phyloP scores from a whole-genome alignment of 2,888 invertebrate species.

The Gandaritis pyraliata region DNA sequence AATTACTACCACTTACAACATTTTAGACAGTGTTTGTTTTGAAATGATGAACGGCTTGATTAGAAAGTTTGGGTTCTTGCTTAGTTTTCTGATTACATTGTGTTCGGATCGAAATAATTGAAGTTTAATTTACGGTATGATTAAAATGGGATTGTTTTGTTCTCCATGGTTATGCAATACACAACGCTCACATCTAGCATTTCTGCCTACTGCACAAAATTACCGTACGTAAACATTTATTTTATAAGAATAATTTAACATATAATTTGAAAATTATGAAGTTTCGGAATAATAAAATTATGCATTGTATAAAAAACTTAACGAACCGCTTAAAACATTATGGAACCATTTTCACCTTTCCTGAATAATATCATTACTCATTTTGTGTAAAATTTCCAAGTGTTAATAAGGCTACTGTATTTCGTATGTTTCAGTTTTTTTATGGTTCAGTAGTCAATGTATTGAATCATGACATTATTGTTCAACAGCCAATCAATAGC shows the following conservation, averaged over 20 bases:
- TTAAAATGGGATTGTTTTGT: constrained; percentile 12
- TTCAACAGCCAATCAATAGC: constrained; percentile 19
- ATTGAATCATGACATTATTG: constrained; percentile 24
- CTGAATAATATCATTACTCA: not conserved
- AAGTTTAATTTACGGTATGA: constrained; percentile 16
- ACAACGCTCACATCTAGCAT: not conserved
- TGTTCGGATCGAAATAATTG: constrained; percentile 21
- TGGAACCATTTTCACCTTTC: not conserved
- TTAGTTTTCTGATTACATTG: constrained; percentile 17
- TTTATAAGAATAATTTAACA: not conserved
- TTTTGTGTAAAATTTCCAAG: constrained; percentile 12
- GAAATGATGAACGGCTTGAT: constrained; percentile 35
- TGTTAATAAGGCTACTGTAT: constrained; percentile 16
- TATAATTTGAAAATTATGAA: no score
- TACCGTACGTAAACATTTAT: not conserved
- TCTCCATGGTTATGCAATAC: constrained; percentile 8
- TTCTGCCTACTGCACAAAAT: constrained; percentile 1
- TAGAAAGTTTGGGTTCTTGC: constrained; percentile 36
- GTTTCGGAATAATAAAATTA: not conserved
- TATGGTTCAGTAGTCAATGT: constrained; percentile 21
- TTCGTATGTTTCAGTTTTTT: constrained; percentile 24
- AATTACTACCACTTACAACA: constrained; percentile 37
- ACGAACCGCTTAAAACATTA: not conserved
- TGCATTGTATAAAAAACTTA: not conserved
- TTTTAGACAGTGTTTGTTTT: constrained; percentile 39